These are phyloP conservation scores for Petrocephalus schoutedeni DNA, from an alignment of 2,797 vertebrate genomes.

Conservation along the genomic window DNA sequence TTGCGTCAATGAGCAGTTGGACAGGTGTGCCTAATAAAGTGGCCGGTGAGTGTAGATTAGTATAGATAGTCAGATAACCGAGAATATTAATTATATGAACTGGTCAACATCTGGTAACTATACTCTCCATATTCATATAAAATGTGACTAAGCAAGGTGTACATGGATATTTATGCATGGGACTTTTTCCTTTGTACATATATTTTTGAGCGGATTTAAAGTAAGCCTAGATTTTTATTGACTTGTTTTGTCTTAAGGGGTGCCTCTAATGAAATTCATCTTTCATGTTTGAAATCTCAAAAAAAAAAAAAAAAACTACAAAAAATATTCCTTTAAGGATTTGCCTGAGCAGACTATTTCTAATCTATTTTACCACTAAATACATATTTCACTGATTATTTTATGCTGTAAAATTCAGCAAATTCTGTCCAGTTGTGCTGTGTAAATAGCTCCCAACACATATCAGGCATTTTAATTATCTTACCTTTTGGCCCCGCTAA, in stretches of 20 bases:
- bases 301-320: not conserved
- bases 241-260: not conserved
- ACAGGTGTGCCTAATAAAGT: no score
- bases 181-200: not conserved
- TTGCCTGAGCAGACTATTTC: not conserved
- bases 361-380: constrained; percentile 1
- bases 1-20: no score
- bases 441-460: not conserved
- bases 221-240: not conserved
- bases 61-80: not conserved
- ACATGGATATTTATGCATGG: not conserved
- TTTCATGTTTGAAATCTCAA: not conserved
- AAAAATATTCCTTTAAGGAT: not conserved
- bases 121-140: not conserved
- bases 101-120: not conserved
- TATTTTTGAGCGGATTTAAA: not conserved
- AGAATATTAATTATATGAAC: not conserved
- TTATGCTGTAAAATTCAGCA: not conserved
- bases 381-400: not conserved
- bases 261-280: not conserved
- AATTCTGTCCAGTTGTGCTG: constrained; percentile 21
- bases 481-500: not conserved
- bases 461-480: not conserved
- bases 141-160: not conserved
- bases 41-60: not conserved